These are phyloP conservation scores for Pectinophora gossypiella DNA, from an alignment of 1,140 invertebrate genomes.

Conservation along the genomic window DNA sequence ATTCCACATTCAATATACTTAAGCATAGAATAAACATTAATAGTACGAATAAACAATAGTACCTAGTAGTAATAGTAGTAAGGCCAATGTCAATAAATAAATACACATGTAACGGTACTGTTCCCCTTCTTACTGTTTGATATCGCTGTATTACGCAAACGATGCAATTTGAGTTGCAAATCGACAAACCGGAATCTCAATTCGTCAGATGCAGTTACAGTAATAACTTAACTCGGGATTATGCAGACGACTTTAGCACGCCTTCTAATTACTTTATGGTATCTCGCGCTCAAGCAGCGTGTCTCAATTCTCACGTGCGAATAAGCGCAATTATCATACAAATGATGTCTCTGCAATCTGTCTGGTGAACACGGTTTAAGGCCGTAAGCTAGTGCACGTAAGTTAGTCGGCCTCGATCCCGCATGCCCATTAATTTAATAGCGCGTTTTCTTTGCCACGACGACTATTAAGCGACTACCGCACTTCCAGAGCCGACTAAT, in stretches of 20 bases:
- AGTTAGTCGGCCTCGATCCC: slow-evolving; percentile 19
- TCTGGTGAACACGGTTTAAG: slow-evolving; percentile 13
- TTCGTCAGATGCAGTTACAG: neutral
- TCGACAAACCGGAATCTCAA: neutral
- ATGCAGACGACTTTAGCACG: neutral
- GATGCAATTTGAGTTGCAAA: neutral
- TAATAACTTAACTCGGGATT: neutral
- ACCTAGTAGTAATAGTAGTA: too few species aligned
- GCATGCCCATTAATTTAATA: slow-evolving; percentile 38
- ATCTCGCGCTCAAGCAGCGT: neutral
- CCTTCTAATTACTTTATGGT: neutral
- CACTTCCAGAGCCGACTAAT: slow-evolving; percentile 22
- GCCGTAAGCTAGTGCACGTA: slow-evolving; percentile 22
- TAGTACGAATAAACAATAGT: too few species aligned
- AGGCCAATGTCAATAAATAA: too few species aligned
- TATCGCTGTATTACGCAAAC: too few species aligned
- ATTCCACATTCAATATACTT: too few species aligned
- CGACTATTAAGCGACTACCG: slow-evolving; percentile 26
- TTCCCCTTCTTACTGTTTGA: too few species aligned
- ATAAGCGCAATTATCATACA: slow-evolving; percentile 44
- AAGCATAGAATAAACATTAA: too few species aligned
- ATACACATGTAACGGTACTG: too few species aligned
- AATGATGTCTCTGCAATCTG: slow-evolving; percentile 41
- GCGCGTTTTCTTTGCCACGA: slow-evolving; percentile 35
- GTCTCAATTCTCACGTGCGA: slow-evolving; percentile 25